phyloP scores from a whole-genome alignment of 1,140 invertebrate genomes.

The Popillia japonica region DNA sequence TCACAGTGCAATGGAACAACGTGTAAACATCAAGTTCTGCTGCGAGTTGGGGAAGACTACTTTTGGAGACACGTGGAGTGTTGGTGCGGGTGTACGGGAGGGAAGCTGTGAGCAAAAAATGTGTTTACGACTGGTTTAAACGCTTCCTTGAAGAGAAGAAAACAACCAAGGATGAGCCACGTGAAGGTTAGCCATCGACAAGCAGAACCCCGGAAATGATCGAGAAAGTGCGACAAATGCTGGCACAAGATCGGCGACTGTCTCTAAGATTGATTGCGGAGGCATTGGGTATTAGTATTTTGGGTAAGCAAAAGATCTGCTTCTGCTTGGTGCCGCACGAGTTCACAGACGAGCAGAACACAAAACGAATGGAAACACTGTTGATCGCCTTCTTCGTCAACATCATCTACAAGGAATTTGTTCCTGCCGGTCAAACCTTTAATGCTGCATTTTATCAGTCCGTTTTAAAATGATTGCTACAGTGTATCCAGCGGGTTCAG shows the following conservation, averaged over 20 bases:
- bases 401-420: background rate
- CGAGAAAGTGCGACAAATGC: background rate
- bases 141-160: background rate
- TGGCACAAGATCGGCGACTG: background rate
- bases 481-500: background rate
- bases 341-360: background rate
- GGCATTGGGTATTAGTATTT: background rate
- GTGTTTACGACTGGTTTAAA: too few relatives aligned
- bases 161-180: background rate
- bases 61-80: too few relatives aligned
- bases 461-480: background rate
- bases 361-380: background rate
- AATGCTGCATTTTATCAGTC: background rate
- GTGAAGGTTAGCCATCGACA: background rate
- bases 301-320: background rate
- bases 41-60: too few relatives aligned
- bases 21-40: too few relatives aligned
- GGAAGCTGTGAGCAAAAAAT: background rate
- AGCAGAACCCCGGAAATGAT: background rate
- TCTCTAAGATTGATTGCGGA: background rate
- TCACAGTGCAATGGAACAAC: too few relatives aligned
- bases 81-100: background rate
- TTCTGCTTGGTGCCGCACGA: background rate
- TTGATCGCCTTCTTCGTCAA: background rate
- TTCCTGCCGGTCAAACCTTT: background rate